Evolutionary conservation across 2,113 vertebrate genomes (phyloP).

Genomic region (Gadus chalcogrammus): DNA sequence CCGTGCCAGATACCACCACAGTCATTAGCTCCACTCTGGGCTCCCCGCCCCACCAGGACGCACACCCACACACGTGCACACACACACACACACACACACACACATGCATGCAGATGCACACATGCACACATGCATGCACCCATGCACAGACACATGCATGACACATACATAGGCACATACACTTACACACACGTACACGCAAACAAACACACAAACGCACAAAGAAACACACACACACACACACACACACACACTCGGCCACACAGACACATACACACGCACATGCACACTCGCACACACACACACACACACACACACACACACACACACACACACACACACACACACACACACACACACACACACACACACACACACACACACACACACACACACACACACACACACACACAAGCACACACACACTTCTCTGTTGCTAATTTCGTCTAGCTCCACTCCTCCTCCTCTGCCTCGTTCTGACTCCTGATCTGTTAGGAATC

Average conservation of each 20-base stretch:
- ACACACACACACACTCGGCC: neutral
- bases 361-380: slow-evolving; percentile 13
- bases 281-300: slow-evolving; percentile 52
- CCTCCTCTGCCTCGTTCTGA: slow-evolving; percentile 56
- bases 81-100: slow-evolving; percentile 28
- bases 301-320: neutral
- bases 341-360: slow-evolving; percentile 40
- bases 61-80: slow-evolving; percentile 45
- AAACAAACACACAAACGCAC: neutral
- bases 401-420: slow-evolving; percentile 14
- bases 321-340: slow-evolving; percentile 39
- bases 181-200: slow-evolving; percentile 19
- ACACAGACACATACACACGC: slow-evolving; percentile 20
- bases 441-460: slow-evolving; percentile 60
- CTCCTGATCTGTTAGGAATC: slow-evolving; percentile 43
- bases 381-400: slow-evolving; percentile 19
- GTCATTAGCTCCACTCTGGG: slow-evolving; percentile 70
- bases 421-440: slow-evolving; percentile 51
- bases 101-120: slow-evolving; percentile 8
- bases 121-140: neutral
- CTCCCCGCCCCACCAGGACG: slow-evolving; percentile 61
- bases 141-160: no score
- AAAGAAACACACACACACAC: slow-evolving; percentile 24
- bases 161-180: slow-evolving; percentile 14
- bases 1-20: slow-evolving; percentile 67